These are phyloP conservation scores for Choreutis nemorana DNA, from an alignment of 2,888 invertebrate species.

Conservation along the genomic window DNA sequence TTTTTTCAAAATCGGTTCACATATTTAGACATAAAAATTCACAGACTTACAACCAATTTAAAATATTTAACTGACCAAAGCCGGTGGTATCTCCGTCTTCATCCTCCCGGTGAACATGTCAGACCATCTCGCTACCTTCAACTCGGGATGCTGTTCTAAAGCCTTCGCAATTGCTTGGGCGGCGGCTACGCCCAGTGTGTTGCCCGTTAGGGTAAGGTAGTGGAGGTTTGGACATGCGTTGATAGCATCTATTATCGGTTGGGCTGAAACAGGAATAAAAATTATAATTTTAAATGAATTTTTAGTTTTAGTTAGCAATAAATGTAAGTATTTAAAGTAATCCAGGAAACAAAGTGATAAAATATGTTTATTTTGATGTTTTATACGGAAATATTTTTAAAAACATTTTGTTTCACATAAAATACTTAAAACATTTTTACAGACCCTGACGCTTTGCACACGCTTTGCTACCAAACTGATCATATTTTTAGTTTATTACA, in stretches of 20 bases:
- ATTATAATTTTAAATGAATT: too few relatives aligned
- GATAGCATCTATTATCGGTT: conserved; percentile 79
- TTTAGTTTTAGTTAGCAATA: conserved; percentile 2
- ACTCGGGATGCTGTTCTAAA: conserved; percentile 78
- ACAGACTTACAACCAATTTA: too few relatives aligned
- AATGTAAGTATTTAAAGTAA: conserved; percentile 4
- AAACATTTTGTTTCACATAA: too few relatives aligned
- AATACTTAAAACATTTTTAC: too few relatives aligned
- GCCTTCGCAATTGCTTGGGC: conserved; percentile 85
- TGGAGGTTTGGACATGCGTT: conserved; percentile 70
- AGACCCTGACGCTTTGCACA: too few relatives aligned
- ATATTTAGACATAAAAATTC: too few relatives aligned
- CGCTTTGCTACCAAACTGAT: too few relatives aligned
- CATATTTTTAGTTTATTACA: too few relatives aligned
- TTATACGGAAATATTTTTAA: too few relatives aligned
- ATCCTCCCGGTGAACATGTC: conserved; percentile 97
- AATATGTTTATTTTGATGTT: too few relatives aligned
- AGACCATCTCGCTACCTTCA: conserved; percentile 87
- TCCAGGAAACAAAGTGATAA: conserved; percentile 2
- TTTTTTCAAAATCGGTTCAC: too few relatives aligned
- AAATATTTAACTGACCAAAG: conserved; percentile 75
- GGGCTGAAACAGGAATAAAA: conserved; percentile 56
- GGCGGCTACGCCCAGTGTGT: conserved; percentile 91
- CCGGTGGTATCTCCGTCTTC: conserved; percentile 94
- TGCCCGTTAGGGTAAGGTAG: conserved; percentile 87